phyloP scores from a whole-genome alignment of 2,797 vertebrate species.

The Brotogeris chrysoptera region DNA sequence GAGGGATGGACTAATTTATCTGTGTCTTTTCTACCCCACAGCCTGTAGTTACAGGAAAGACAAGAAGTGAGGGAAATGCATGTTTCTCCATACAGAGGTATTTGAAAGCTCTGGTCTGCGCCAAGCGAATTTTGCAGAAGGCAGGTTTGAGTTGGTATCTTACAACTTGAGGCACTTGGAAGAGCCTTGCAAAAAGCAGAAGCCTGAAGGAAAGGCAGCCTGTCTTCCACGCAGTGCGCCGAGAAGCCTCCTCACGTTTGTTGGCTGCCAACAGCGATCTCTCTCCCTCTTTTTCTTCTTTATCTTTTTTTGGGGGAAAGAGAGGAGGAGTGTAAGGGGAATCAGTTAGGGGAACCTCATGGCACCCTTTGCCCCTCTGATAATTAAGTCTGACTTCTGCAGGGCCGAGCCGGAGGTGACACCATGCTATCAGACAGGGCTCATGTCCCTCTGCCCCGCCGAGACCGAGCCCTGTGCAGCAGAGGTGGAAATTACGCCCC shows the following conservation, averaged over 20 bases:
- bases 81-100: neutral
- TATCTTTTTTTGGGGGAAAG: rapidly evolving
- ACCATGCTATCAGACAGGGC: neutral
- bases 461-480: rapidly evolving
- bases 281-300: neutral
- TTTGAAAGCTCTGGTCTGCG: neutral
- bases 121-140: rapidly evolving
- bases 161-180: neutral
- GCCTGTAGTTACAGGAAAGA: rapidly evolving
- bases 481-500: neutral
- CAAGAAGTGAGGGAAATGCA: neutral
- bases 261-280: too few species aligned
- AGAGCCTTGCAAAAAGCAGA: neutral
- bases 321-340: neutral
- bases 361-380: neutral
- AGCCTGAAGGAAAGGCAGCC: neutral
- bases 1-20: neutral
- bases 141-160: neutral
- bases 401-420: neutral
- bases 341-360: neutral
- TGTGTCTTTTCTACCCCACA: rapidly evolving
- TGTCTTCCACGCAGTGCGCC: rapidly evolving
- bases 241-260: neutral
- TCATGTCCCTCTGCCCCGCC: neutral
- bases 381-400: neutral